Percentiles rank a stretch among this genome's conserved stretches.
phyloP scores from a whole-genome alignment of 2,113 vertebrate genomes.

The Oplegnathus fasciatus region DNA sequence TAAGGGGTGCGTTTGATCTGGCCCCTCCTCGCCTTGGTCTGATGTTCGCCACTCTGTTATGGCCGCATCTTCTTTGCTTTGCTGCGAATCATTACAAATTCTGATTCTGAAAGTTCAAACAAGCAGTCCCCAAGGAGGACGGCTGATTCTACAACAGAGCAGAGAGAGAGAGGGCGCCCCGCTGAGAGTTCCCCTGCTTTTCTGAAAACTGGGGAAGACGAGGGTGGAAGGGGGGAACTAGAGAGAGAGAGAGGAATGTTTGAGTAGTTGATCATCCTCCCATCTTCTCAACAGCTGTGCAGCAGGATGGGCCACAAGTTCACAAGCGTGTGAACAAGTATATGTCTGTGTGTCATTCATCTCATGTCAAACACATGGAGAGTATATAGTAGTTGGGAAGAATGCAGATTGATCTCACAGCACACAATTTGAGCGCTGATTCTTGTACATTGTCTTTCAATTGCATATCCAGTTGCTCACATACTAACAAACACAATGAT shows the following conservation, averaged over 20 bases:
- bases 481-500: not conserved
- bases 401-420: slow-evolving; percentile 22
- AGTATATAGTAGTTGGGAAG: not conserved
- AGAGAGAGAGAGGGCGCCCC: slow-evolving; percentile 46
- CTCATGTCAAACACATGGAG: slow-evolving; percentile 43
- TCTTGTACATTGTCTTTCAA: not conserved
- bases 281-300: slow-evolving; percentile 77
- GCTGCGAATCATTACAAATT: slow-evolving; percentile 73
- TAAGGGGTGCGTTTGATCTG: slow-evolving; percentile 66
- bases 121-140: slow-evolving; percentile 65
- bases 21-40: slow-evolving; percentile 49
- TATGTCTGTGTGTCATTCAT: slow-evolving; percentile 38
- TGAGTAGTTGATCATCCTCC: slow-evolving; percentile 64
- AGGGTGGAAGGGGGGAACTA: slow-evolving; percentile 13
- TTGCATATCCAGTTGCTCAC: not conserved
- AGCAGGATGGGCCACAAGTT: slow-evolving; percentile 36
- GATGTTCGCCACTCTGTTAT: slow-evolving; percentile 51
- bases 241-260: slow-evolving; percentile 50
- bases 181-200: slow-evolving; percentile 50
- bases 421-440: not conserved
- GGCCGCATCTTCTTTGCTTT: slow-evolving; percentile 58
- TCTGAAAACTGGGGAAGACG: slow-evolving; percentile 54
- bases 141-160: slow-evolving; percentile 67
- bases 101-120: slow-evolving; percentile 79
- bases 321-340: slow-evolving; percentile 38